Base-by-base conservation (phyloP, 2,888 invertebrate species). In the Amiota communis region DNA sequence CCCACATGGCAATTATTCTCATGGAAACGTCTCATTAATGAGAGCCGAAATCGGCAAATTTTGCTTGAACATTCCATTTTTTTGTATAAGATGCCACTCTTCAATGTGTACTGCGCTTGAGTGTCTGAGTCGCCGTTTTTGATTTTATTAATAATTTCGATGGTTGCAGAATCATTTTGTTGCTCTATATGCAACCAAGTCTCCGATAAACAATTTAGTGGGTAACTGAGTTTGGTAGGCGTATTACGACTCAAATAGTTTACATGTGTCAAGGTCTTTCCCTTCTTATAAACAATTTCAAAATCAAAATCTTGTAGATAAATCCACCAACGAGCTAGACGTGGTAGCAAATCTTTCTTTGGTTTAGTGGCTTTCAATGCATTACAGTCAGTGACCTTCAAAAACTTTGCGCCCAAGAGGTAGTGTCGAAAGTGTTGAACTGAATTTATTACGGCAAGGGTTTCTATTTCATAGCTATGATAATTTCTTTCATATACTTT, bases 291-390 rank as follows among this genome's bases (percentile, higher is more conserved):
- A 8, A 49, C 67, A 9, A 67, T 67, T 15, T 67, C 67, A 47
- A 67, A 67, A 36, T 67, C 47, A 48, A 72, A 72, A 56, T 72
- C 72, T 48, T 67, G 72, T 11, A 72, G 67, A 53, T 65, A 56
- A 46, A 72, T 72, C 72, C 72, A 72, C 72, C 67, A 67, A 47
- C 8, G 49, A 12, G 49, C 49, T 12, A 49, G 9, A 49, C 49
- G 49, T 49, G 49, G 49, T 12, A 49, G 49, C 49, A 49, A 49
- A 12, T 49, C 49, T 12, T 49, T 49, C 49, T 12, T 12, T 49
- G 9, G 49, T 12, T 12, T 49, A 49, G 49, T 49, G 49, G 12
- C 49, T 12, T 49, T 49, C 12, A 49, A 12, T 12, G 49, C 49
- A 65, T 46, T 56, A 12, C 74, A 74, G 8, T 74, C 74, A 17